These are phyloP conservation scores for Tetraodon nigroviridis DNA, from an alignment of 2,113 vertebrate species.

Conservation along the genomic window DNA sequence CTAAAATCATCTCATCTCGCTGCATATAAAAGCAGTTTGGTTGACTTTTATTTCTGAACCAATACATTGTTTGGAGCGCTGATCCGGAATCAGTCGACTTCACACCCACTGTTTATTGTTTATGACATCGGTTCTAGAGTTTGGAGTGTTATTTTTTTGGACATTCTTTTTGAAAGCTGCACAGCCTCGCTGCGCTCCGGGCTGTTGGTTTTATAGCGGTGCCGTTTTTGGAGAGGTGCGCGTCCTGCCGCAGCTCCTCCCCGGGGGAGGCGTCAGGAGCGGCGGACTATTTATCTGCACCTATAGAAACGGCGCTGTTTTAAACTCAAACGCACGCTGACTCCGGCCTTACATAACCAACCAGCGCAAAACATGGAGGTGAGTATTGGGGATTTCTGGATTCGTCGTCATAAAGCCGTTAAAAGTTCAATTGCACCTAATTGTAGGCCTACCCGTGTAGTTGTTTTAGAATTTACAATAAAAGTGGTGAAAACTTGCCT, in stretches of 20 bases:
- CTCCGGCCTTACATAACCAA: not conserved
- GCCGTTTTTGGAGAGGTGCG: conserved; percentile 35
- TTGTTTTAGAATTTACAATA: too few relatives aligned
- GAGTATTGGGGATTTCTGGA: conserved; percentile 13
- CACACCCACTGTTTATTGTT: too few relatives aligned
- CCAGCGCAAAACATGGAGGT: conserved; percentile 37
- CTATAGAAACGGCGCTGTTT: not conserved
- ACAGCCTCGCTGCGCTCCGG: not conserved
- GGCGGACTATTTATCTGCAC: conserved; percentile 19
- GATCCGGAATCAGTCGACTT: too few relatives aligned
- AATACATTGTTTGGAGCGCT: too few relatives aligned
- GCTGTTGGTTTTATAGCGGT: conserved; percentile 36
- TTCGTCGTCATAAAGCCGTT: too few relatives aligned
- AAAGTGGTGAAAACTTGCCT: too few relatives aligned
- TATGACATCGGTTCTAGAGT: too few relatives aligned
- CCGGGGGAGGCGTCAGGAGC: conserved; percentile 12
- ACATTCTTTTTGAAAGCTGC: conserved; percentile 1
- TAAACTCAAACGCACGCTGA: not conserved
- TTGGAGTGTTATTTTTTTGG: not conserved
- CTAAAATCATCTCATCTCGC: too few relatives aligned
- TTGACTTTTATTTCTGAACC: conserved; percentile 10
- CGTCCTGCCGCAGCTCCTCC: not conserved
- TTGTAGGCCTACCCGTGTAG: too few relatives aligned
- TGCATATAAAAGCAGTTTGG: not conserved
- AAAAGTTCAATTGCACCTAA: too few relatives aligned